These are phyloP conservation scores for Drosophila anceps DNA, from an alignment of 2,888 invertebrate species.

Conservation along the genomic window DNA sequence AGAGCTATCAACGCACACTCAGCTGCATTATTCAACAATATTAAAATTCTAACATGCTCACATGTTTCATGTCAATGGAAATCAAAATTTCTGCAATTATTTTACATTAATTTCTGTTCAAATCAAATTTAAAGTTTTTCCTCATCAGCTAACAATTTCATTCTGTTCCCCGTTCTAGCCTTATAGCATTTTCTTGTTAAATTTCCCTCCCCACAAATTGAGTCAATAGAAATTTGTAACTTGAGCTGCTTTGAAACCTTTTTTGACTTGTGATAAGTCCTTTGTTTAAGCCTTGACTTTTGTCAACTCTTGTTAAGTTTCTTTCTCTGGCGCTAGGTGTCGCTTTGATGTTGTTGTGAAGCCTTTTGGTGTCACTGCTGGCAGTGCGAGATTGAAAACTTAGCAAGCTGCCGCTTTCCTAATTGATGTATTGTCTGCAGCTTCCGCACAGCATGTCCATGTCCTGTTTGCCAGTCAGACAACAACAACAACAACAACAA, in stretches of 20 bases:
- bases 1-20: too few relatives aligned
- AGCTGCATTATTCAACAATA: too few relatives aligned
- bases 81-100: background rate
- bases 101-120: background rate
- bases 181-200: background rate
- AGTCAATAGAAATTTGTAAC: background rate
- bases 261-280: slow-evolving; percentile 4
- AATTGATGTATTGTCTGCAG: slow-evolving; percentile 56
- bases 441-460: slow-evolving; percentile 44
- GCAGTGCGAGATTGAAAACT: slow-evolving; percentile 53
- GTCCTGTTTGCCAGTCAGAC: slow-evolving; percentile 53
- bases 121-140: background rate
- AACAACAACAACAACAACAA: background rate
- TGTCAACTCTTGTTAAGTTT: background rate
- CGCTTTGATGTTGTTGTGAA: slow-evolving; percentile 35
- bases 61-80: too few relatives aligned
- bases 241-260: background rate
- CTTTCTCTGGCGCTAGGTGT: slow-evolving; percentile 18
- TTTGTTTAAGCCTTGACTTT: background rate
- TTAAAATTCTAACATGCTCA: too few relatives aligned
- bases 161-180: background rate
- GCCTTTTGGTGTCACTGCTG: slow-evolving; percentile 38
- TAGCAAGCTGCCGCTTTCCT: slow-evolving; percentile 40
- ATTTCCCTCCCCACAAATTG: background rate
- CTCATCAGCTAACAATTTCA: background rate